These are phyloP conservation scores for Drosophila kurseongensis DNA, from an alignment of 1,140 invertebrate species.

Conservation along the genomic window DNA sequence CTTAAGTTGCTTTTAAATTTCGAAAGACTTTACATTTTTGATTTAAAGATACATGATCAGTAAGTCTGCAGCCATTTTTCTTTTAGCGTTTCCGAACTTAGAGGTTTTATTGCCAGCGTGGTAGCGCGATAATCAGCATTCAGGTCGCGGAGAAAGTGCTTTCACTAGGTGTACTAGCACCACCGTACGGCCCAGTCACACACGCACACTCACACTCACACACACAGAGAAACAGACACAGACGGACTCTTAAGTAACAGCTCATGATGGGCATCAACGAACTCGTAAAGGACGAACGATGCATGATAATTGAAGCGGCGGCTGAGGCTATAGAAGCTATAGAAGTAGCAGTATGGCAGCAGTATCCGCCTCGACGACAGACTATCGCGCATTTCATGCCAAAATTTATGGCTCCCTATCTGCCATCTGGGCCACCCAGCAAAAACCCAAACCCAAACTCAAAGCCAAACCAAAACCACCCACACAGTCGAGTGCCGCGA, in stretches of 20 bases:
- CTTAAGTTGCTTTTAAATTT: no score
- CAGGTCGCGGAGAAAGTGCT: conserved; percentile 1
- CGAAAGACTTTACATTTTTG: no score
- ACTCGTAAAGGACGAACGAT: conserved; percentile 66
- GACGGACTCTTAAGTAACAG: conserved; percentile 54
- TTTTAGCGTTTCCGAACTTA: neutral
- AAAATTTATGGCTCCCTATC: conserved; percentile 47
- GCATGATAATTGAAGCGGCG: conserved; percentile 55
- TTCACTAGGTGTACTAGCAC: conserved; percentile 31
- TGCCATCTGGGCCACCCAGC: conserved; percentile 24
- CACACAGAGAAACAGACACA: neutral
- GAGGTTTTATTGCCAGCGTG: neutral
- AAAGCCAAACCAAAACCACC: neutral
- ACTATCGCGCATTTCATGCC: conserved; percentile 44
- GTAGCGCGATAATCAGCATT: conserved; percentile 28
- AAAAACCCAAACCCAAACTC: neutral
- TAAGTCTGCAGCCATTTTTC: no score
- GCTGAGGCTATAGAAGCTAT: neutral
- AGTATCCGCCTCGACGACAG: conserved; percentile 16
- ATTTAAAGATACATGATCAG: no score
- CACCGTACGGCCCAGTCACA: conserved; percentile 17
- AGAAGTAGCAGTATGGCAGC: neutral
- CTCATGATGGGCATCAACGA: conserved; percentile 62
- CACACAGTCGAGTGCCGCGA: conserved; percentile 8
- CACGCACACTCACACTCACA: neutral